These are phyloP conservation scores for Centropristis striata DNA, from an alignment of 2,113 vertebrate species.

Conservation along the genomic window DNA sequence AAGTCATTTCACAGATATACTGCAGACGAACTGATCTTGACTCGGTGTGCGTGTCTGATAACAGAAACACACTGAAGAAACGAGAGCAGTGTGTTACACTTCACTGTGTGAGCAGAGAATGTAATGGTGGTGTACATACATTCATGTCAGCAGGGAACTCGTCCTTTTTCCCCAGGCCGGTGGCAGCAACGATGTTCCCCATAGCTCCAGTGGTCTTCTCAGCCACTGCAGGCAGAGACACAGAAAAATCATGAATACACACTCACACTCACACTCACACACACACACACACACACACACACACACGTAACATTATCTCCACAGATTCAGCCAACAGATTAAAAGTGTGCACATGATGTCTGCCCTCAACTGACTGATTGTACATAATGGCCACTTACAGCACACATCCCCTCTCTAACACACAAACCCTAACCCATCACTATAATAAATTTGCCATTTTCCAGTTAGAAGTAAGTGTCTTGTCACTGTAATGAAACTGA, in stretches of 20 bases:
- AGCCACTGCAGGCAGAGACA: constrained; percentile 87
- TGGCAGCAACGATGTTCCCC: constrained; percentile 95
- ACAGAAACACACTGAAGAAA: neutral
- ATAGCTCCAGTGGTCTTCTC: constrained; percentile 96
- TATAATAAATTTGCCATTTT: neutral
- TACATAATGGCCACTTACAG: constrained; percentile 13
- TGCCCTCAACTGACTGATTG: constrained; percentile 13
- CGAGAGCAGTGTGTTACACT: neutral
- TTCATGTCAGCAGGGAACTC: constrained; percentile 96
- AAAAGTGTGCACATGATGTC: constrained; percentile 29
- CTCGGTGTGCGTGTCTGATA: neutral
- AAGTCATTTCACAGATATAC: neutral
- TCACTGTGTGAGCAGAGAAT: neutral
- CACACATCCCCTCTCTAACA: neutral
- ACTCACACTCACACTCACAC: constrained; percentile 14
- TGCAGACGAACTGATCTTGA: too few relatives aligned
- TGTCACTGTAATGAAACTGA: neutral
- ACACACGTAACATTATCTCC: constrained; percentile 32
- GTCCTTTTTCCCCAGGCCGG: constrained; percentile 95
- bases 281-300: constrained; percentile 36
- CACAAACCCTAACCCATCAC: neutral
- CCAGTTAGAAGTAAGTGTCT: neutral
- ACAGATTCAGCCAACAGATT: constrained; percentile 31
- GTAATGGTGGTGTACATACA: constrained; percentile 79
- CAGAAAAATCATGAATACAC: constrained; percentile 29